Conservation (phyloP, 2,888 invertebrate genomes). For the Antheraea yamamai region DNA sequence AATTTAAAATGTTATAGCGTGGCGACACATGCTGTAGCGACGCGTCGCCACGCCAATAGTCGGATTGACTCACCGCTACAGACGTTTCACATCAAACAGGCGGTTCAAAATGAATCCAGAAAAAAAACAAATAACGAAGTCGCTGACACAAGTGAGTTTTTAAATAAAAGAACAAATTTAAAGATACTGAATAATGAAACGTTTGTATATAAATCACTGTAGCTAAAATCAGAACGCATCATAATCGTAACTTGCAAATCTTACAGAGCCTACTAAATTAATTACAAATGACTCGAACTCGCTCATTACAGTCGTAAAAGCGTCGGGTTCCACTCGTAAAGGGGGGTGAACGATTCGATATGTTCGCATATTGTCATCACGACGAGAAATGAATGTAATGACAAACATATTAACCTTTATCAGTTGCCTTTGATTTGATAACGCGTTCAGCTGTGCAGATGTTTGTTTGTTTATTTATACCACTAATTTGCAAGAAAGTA, state of each 20-base stretch:
- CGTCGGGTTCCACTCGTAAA: conserved; percentile 57
- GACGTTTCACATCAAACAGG: too few species aligned
- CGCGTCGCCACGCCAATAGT: too few species aligned
- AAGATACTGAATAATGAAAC: background rate
- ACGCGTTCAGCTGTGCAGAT: conserved; percentile 6
- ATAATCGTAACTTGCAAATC: conserved; percentile 24
- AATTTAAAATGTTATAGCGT: too few species aligned
- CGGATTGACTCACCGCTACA: too few species aligned
- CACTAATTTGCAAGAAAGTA: background rate
- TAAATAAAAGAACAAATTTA: background rate
- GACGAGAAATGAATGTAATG: conserved; percentile 59
- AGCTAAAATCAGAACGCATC: conserved; percentile 16
- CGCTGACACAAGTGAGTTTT: background rate
- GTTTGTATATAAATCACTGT: conserved; percentile 7
- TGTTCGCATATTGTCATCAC: conserved; percentile 59
- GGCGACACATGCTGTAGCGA: too few species aligned
- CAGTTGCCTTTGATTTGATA: conserved; percentile 33
- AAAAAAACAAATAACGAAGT: too few species aligned
- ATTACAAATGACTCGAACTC: conserved; percentile 47
- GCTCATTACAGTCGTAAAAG: conserved; percentile 59
- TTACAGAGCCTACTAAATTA: conserved; percentile 52
- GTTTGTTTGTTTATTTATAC: background rate
- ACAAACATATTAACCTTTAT: conserved; percentile 67
- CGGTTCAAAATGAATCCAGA: too few species aligned
- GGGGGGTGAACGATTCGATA: conserved; percentile 68